Evolutionary conservation across 2,113 vertebrate species (phyloP).

Genomic region (Camarhynchus parvulus): DNA sequence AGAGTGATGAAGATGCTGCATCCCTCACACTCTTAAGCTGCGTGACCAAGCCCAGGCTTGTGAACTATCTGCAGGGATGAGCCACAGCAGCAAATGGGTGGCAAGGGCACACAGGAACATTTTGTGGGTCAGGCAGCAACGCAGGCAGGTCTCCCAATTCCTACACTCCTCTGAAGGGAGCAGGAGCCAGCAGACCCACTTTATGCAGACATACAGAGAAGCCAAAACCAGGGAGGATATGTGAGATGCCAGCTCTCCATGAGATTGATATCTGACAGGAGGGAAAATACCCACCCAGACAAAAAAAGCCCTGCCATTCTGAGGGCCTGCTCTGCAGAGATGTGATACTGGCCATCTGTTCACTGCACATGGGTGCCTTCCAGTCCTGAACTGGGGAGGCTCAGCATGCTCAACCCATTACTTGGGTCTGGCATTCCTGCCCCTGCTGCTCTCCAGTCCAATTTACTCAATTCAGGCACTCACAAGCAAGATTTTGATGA

Average conservation of each 20-base stretch:
- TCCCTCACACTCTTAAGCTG: not conserved
- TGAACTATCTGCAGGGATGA: not conserved
- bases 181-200: not conserved
- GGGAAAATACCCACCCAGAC: not conserved
- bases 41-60: not conserved
- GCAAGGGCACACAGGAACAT: rapidly evolving
- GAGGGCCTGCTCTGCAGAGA: not conserved
- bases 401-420: not conserved
- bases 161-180: not conserved
- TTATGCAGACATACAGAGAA: not conserved
- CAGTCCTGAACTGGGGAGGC: not conserved
- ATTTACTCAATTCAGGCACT: not conserved
- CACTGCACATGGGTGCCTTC: not conserved
- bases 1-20: not conserved
- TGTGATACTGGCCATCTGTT: not conserved
- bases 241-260: not conserved
- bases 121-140: not conserved
- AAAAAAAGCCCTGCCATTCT: not conserved
- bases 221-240: not conserved
- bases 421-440: not conserved
- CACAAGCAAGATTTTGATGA: not conserved
- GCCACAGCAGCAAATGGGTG: rapidly evolving
- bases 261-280: not conserved
- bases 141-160: not conserved
- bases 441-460: not conserved